phyloP scores from a whole-genome alignment of 2,888 invertebrate genomes.

The Choristoneura rosaceana region DNA sequence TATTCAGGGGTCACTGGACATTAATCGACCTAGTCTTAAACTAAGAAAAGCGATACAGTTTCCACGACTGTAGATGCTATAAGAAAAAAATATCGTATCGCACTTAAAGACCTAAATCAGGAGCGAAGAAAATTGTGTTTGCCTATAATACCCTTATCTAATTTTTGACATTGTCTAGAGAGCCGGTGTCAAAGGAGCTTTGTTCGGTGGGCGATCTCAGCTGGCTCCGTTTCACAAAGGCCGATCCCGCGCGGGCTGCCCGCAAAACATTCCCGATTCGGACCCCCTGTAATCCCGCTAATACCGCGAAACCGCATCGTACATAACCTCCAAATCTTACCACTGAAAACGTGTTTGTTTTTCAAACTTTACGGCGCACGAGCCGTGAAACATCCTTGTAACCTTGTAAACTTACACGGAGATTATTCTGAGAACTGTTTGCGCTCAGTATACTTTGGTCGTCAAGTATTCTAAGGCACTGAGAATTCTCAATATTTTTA shows the following conservation, averaged over 20 bases:
- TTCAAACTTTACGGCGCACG: constrained; percentile 26
- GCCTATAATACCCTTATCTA: constrained; percentile 33
- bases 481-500: neutral
- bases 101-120: constrained; percentile 22
- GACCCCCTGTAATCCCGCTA: constrained; percentile 60
- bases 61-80: too few relatives aligned
- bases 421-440: neutral
- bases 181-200: constrained; percentile 54
- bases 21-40: too few relatives aligned
- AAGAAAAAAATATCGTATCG: neutral
- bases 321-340: constrained; percentile 59
- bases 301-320: constrained; percentile 63
- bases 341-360: constrained; percentile 41
- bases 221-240: constrained; percentile 57
- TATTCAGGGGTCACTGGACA: too few relatives aligned
- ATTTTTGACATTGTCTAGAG: constrained; percentile 40
- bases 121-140: constrained; percentile 31
- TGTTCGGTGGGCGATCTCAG: constrained; percentile 53
- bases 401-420: neutral
- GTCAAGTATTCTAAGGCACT: neutral
- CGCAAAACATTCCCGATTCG: constrained; percentile 61
- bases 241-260: constrained; percentile 55
- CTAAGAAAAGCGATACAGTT: too few relatives aligned
- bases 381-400: neutral
- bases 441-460: neutral